Evolutionary conservation across 2,888 invertebrate species (phyloP), one percentile per base, ranked within the genome.

Genomic region (Lasioglossum zephyrum): DNA sequence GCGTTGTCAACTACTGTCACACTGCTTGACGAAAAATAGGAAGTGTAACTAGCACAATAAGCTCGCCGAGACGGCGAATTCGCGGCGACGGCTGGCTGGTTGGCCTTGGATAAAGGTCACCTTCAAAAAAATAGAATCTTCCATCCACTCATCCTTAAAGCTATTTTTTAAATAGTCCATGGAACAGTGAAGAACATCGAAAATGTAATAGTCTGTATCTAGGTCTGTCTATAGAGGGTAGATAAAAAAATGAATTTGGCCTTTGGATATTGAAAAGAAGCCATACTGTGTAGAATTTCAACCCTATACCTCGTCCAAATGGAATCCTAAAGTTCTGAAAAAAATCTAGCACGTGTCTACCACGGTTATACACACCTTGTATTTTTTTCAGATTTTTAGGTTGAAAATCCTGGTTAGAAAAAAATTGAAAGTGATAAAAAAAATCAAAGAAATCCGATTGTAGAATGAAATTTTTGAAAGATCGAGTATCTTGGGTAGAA

Each of bases 1-100:
- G 39, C 22, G 69, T 39, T 69, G 69, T 39, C 69, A 69, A 69
- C 69, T 39, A n/a, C 69, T 69, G 69, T 69, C 69, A 69, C 22
- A 39, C 69, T 69, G 69, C 69, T n/a, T 69, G 22, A 69, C 36
- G 73, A 73, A 47, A 73, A 44, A 73, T 31, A 73, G 69, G 41
- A 69, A 69, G 39, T 39, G 39, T 39, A 69, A 69, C 66, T 66
- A 66, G 66, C 66, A 36, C 66, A 66, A 66, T 66, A 66, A 66
- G 66, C 66, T 36, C 22, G 36, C 36, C 31, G 66, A 31, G 16
- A 31, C 66, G 66, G 66, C 31, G 66, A 66, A 66, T 18, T 66
- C 31, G 18, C 1, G 16, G 8, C 31, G 5, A 18, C 53, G 49
- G 22, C 22, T 49, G 49, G 49, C 22, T 53, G 53, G 53, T 22